Evolutionary conservation across 2,797 vertebrate genomes (phyloP).

Genomic region (Adelosebastes latens): DNA sequence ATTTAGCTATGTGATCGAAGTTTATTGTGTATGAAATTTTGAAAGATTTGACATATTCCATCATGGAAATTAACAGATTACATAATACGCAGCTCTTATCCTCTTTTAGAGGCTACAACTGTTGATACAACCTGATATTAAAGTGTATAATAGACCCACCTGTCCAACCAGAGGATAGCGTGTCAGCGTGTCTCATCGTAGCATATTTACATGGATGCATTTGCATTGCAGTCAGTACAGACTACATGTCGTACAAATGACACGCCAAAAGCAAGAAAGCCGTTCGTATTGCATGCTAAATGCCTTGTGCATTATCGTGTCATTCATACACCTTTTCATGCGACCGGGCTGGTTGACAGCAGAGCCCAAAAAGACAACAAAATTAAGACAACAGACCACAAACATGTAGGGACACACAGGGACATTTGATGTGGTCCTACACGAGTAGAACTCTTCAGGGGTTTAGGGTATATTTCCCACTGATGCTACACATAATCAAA

Average conservation of each 20-base stretch:
- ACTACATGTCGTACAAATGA: no score
- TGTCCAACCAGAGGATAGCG: no score
- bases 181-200: no score
- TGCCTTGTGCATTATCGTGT: not conserved
- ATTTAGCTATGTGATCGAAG: not conserved
- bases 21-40: not conserved
- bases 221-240: no score
- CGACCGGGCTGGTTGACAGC: not conserved
- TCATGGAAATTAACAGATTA: not conserved
- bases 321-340: not conserved
- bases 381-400: not conserved
- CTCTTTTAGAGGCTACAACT: not conserved
- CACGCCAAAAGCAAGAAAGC: no score
- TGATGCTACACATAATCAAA: not conserved
- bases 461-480: not conserved
- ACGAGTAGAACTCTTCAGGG: not conserved
- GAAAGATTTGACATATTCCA: not conserved
- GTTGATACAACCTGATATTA: not conserved
- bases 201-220: no score
- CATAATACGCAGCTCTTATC: not conserved
- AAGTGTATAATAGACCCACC: no score
- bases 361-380: not conserved
- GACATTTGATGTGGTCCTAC: not conserved
- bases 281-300: no score
- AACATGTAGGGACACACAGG: not conserved